These are phyloP conservation scores for Tringa solitaria DNA, from an alignment of 2,113 vertebrate genomes.

Conservation along the genomic window DNA sequence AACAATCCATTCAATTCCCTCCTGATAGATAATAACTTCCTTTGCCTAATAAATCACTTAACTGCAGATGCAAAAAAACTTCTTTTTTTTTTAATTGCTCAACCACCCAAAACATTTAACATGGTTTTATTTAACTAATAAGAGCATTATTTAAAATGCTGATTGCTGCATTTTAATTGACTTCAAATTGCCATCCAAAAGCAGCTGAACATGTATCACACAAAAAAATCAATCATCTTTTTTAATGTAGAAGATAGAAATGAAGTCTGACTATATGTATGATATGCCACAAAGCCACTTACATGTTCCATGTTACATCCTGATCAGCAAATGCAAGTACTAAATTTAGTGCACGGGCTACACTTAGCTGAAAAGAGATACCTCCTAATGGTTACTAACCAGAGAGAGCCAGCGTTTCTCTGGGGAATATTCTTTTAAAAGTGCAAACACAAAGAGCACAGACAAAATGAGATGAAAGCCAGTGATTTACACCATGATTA, in stretches of 20 bases:
- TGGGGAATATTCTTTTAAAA: conserved; percentile 17
- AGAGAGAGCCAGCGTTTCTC: neutral
- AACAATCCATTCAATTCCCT: conserved; percentile 27
- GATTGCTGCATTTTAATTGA: neutral
- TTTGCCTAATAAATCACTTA: conserved; percentile 19
- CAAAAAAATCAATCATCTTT: neutral
- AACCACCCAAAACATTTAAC: neutral
- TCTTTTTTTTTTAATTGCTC: neutral
- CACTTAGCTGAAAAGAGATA: conserved; percentile 51
- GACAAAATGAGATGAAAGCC: conserved; percentile 2
- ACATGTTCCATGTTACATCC: conserved; percentile 15
- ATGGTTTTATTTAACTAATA: neutral
- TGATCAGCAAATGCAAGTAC: neutral
- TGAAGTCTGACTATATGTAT: neutral
- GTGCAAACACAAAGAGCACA: conserved; percentile 27
- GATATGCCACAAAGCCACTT: neutral
- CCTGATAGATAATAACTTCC: neutral
- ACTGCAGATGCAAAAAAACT: neutral
- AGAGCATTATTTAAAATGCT: neutral
- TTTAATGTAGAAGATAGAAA: neutral
- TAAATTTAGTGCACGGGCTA: conserved; percentile 26
- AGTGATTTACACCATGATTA: neutral
- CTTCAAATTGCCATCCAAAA: neutral
- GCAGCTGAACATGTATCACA: neutral
- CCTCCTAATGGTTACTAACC: conserved; percentile 8